Evolutionary conservation across 2,797 vertebrate genomes (phyloP), one percentile per base, ranked within the genome.

Genomic region (Hoplostethus mediterraneus): DNA sequence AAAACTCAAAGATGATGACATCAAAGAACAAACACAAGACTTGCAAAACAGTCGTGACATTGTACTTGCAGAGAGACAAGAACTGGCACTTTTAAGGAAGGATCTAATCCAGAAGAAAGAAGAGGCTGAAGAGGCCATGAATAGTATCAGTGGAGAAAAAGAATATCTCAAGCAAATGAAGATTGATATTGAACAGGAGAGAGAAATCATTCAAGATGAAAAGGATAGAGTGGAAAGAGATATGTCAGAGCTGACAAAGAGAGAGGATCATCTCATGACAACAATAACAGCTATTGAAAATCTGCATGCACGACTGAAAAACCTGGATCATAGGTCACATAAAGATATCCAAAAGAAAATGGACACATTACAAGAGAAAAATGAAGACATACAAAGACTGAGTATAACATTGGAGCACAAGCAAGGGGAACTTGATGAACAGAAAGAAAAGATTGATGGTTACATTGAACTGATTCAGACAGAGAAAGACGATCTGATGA

Each of bases 1-100:
- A 5, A 53, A 63, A 8, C 38, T 58, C 5, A 44, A 45, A 31
- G 66, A 53, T 16, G 5, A 44, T 75, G 59, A 86, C 60, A 78
- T 80, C 57, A 66, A 75, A 72, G 78, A 49, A 55, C 71, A 82
- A 71, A 68, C 31, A 76, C 28, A 76, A 30, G 77, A 84, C 30
- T 17, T 88, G 6, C n/a, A 54, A 14, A 14, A 38, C 6, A 13
- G 17, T 4, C 33, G 9, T 13, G 5, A 6, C 9, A 14, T 38
- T 38, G 8, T 52, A 21, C 4, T 9, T 6, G 12, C 17, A 21
- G 30, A 52, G 38, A 48, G 30, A 63, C 6, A 25, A 36, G 47
- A 51, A 38, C 6, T 63, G 31, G 31, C 25, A 52, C 9, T 16
- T 51, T 12, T 52, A 3, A 63, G n/a, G 62, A 52, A 36, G 1